phyloP scores from a whole-genome alignment of 2,888 invertebrate genomes.

The Cotesia congregata region DNA sequence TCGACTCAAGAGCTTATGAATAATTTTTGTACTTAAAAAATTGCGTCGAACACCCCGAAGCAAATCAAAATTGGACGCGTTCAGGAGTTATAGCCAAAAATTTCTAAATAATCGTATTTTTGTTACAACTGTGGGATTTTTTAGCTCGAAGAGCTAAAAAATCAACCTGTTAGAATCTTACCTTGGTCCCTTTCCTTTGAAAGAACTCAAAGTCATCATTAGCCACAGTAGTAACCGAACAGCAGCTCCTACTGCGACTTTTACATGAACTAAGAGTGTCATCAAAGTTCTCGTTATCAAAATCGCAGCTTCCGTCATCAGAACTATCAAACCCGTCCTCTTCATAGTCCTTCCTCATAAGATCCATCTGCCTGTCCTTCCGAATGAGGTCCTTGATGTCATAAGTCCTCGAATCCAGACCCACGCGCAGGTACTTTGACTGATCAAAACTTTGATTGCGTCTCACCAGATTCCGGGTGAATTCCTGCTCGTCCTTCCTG shows the following conservation, averaged over 20 bases:
- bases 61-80: no score
- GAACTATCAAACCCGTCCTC: conserved; percentile 63
- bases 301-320: conserved; percentile 66
- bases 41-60: no score
- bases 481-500: conserved; percentile 45
- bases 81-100: no score
- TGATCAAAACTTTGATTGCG: conserved; percentile 67
- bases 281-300: conserved; percentile 64
- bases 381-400: conserved; percentile 54
- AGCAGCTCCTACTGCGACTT: conserved; percentile 71
- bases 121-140: no score
- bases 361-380: conserved; percentile 44
- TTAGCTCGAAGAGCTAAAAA: neutral
- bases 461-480: conserved; percentile 52
- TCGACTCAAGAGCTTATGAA: no score
- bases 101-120: no score
- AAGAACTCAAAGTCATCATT: conserved; percentile 78
- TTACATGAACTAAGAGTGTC: conserved; percentile 69
- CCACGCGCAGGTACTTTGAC: conserved; percentile 51
- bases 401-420: conserved; percentile 61
- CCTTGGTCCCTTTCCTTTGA: conserved; percentile 69
- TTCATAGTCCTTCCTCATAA: conserved; percentile 39
- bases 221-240: conserved; percentile 76
- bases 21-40: no score
- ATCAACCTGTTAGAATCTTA: conserved; percentile 36